Base-by-base conservation (phyloP, 2,113 vertebrate genomes). In the Rhabdomys dilectus region DNA sequence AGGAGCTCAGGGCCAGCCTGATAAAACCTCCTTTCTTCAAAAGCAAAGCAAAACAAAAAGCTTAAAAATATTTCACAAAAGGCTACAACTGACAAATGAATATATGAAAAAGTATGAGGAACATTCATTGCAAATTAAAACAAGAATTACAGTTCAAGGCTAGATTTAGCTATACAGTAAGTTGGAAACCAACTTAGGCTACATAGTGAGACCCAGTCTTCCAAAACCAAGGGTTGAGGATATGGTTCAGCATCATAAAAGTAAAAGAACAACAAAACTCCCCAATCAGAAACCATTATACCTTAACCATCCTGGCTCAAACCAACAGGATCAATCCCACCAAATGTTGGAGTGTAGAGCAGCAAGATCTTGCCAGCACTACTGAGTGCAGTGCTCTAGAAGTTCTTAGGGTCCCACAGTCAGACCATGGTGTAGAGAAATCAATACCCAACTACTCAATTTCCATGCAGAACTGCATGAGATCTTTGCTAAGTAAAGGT, bases 341-440 rank as follows among this genome's bases (percentile, higher is more conserved):
- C 13, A 29, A 2, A 2, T 7, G 11, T 5, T 42, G 51, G 70
- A 39, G 1, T 1, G 6, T 19, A 56, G 39, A 1, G 5, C 17
- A 17, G 34, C 12, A 1, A 31, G 51, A 39, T 10, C 48, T 36
- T 13, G 31, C 62, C 13, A 22, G 36, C 51, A 10, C 3, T 45
- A 19, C 66, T 29, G 3, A 29, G 31, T 0, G 21, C 34, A 31
- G 12, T 31, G 17, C n/a, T 45, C 39, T 8, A 39, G 48, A 45
- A 39, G 36, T 15, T 3, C 1, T 12, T 15, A 22, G 1, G 34
- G 8, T 22, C 1, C 0, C 1, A 1, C 2, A 31, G n/a, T 3
- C 0, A 19, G 77, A 64, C 21, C 21, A 6, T 0, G 16, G 39
- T 64, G 15, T 77, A 42, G 48, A 73, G 39, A 68, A 66, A 4